Evolutionary conservation across 2,888 invertebrate species (phyloP).

Genomic region (Colostygia pectinataria): DNA sequence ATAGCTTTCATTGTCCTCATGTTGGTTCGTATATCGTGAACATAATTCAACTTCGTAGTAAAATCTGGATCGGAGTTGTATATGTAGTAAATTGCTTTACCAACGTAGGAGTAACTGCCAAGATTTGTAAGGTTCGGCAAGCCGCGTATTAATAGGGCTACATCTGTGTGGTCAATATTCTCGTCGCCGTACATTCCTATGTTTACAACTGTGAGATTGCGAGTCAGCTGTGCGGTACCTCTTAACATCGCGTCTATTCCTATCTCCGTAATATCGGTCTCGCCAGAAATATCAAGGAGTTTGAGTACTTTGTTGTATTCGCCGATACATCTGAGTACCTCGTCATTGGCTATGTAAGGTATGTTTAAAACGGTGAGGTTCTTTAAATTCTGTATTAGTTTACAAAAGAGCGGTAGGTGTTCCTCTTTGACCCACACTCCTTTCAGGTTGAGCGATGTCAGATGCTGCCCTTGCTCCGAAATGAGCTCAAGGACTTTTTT

Average conservation of each 20-base stretch:
- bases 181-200: constrained; percentile 88
- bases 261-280: constrained; percentile 86
- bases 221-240: constrained; percentile 77
- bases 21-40: constrained; percentile 86
- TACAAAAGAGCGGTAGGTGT: constrained; percentile 84
- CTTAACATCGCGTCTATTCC: constrained; percentile 83
- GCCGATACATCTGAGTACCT: constrained; percentile 84
- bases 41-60: constrained; percentile 85
- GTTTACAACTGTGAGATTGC: constrained; percentile 84
- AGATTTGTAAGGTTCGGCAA: constrained; percentile 85
- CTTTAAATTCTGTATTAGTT: constrained; percentile 83
- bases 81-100: constrained; percentile 83
- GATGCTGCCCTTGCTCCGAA: constrained; percentile 84
- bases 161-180: constrained; percentile 85
- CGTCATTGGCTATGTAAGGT: constrained; percentile 88
- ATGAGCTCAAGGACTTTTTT: constrained; percentile 86
- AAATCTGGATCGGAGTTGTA: constrained; percentile 78
- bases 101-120: constrained; percentile 87
- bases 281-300: constrained; percentile 86
- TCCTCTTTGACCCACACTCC: constrained; percentile 89
- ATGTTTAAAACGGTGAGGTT: constrained; percentile 85
- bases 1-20: constrained; percentile 83
- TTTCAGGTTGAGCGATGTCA: constrained; percentile 86
- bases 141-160: constrained; percentile 84
- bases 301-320: constrained; percentile 81